These are phyloP conservation scores for Anas acuta DNA, from an alignment of 2,797 vertebrate species.

Conservation along the genomic window DNA sequence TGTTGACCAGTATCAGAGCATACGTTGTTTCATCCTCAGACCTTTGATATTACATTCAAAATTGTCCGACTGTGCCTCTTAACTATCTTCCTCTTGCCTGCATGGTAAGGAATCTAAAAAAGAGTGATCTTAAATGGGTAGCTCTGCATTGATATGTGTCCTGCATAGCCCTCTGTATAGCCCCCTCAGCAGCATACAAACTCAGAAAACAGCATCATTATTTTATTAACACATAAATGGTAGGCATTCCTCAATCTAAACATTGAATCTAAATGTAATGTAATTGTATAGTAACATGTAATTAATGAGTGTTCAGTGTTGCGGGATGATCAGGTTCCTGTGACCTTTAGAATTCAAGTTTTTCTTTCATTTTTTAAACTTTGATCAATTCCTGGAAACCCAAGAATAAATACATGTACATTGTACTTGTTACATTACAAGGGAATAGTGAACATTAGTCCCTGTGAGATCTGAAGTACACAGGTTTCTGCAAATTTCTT, in stretches of 20 bases:
- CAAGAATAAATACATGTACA: constrained; percentile 21
- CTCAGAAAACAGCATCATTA: constrained; percentile 31
- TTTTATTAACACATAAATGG: constrained; percentile 42
- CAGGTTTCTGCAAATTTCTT: constrained; percentile 21
- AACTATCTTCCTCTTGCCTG: constrained; percentile 26
- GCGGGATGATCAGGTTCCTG: constrained; percentile 26
- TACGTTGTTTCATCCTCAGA: constrained; percentile 40
- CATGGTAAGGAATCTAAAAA: constrained; percentile 15
- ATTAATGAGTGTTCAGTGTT: constrained; percentile 29
- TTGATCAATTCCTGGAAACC: constrained; percentile 22
- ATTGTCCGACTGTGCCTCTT: constrained; percentile 51
- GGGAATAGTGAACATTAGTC: background rate
- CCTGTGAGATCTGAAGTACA: background rate
- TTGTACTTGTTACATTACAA: constrained; percentile 5
- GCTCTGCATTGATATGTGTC: constrained; percentile 10
- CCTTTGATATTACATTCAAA: constrained; percentile 56
- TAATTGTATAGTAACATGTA: constrained; percentile 34
- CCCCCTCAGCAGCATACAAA: background rate
- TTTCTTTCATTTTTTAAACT: constrained; percentile 10
- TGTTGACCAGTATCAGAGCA: constrained; percentile 52
- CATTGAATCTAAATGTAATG: constrained; percentile 37
- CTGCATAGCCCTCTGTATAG: background rate
- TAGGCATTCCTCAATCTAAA: constrained; percentile 20
- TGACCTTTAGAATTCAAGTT: constrained; percentile 21
- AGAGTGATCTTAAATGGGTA: background rate